These are phyloP conservation scores for Meliscaeva auricollis DNA, from an alignment of 2,888 invertebrate species.

Conservation along the genomic window DNA sequence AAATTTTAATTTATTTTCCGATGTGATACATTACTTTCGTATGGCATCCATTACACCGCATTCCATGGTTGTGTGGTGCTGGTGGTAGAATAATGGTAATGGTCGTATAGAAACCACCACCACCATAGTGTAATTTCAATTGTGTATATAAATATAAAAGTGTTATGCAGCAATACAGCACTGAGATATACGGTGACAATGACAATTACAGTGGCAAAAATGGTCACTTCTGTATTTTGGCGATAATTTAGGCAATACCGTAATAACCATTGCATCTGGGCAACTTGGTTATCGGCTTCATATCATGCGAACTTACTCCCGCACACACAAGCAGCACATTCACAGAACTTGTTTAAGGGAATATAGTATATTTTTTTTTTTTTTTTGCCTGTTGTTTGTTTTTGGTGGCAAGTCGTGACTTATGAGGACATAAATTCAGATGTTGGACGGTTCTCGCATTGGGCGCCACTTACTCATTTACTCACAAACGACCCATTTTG, in stretches of 20 bases:
- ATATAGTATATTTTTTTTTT: neutral
- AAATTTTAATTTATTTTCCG: constrained; percentile 65
- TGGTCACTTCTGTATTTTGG: constrained; percentile 65
- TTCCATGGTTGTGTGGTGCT: constrained; percentile 11
- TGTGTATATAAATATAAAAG: constrained; percentile 25
- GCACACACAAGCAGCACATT: neutral
- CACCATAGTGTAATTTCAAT: constrained; percentile 50
- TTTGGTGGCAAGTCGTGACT: constrained; percentile 34
- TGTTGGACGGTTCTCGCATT: constrained; percentile 8
- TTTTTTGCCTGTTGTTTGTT: neutral
- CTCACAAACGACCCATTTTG: constrained; percentile 12
- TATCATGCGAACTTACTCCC: neutral
- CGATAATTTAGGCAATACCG: constrained; percentile 70
- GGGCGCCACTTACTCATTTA: constrained; percentile 46
- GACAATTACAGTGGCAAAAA: constrained; percentile 68
- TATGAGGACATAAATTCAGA: constrained; percentile 32
- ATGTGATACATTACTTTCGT: constrained; percentile 47
- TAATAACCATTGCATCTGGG: constrained; percentile 63
- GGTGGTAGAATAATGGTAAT: constrained; percentile 1
- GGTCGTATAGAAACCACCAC: constrained; percentile 9
- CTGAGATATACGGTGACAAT: constrained; percentile 53
- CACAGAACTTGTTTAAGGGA: constrained; percentile 24
- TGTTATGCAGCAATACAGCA: constrained; percentile 22
- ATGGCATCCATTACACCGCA: constrained; percentile 65
- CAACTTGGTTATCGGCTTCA: constrained; percentile 53